Conservation (phyloP, 92 coral and sea anemone genomes). For the Micromussa lordhowensis region DNA sequence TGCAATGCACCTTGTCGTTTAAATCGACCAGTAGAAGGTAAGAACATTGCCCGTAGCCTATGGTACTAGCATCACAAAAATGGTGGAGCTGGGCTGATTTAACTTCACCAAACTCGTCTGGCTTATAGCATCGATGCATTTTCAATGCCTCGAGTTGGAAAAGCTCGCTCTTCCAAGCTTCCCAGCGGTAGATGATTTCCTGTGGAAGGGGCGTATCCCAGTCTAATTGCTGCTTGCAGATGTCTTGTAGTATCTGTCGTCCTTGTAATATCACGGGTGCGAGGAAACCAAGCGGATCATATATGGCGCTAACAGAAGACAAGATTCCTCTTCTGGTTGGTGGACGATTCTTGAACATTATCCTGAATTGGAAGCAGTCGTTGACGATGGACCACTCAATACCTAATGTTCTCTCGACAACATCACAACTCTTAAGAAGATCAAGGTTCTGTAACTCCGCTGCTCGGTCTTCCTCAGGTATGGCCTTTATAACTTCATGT, state of each 20-base stretch:
- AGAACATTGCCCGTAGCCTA: too few species aligned
- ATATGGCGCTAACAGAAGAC: constrained; percentile 1
- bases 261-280: background rate
- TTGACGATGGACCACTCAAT: constrained; percentile 47
- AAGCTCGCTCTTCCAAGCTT: constrained; percentile 13
- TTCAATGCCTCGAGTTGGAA: background rate
- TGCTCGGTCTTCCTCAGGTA: constrained; percentile 43
- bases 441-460: constrained; percentile 35
- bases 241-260: background rate
- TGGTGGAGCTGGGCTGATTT: too few species aligned
- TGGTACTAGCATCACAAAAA: too few species aligned
- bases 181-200: background rate
- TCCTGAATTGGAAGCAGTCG: constrained; percentile 25
- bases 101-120: background rate
- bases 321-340: constrained; percentile 6
- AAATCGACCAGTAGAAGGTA: too few species aligned
- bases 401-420: constrained; percentile 37
- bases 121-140: constrained; percentile 1
- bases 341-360: background rate
- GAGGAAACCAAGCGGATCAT: constrained; percentile 9
- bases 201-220: background rate
- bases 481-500: constrained; percentile 38
- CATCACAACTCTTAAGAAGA: constrained; percentile 7
- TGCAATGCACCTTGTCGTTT: too few species aligned
- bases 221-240: background rate